Base-by-base conservation (phyloP, 92 coral and sea anemone genomes). In the Virgularia gustaviana region DNA sequence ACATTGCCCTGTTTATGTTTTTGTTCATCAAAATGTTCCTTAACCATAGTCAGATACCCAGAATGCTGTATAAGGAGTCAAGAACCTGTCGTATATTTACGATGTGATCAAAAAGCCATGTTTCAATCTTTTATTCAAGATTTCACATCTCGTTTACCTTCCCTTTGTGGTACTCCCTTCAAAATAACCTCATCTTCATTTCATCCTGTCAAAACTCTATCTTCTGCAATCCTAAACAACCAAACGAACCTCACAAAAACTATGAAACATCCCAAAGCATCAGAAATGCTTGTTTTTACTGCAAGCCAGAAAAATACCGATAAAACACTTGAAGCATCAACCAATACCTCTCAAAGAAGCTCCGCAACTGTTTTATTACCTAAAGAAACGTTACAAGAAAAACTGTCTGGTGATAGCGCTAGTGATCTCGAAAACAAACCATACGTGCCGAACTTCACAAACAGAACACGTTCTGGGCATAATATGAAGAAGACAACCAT, bases 61-160 rank as follows among this genome's bases (percentile, higher is more conserved):
- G 90, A 79, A 8, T 79, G 88, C 60, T 92, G 98, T 36, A 85
- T 92, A 25, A 90, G 89, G 31, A 85, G 88, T 64, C 80, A 82
- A 38, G 84, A 83, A 36, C 90, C 90, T 9, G 60, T 76, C 28
- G 71, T 85, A 53, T 86, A 79, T 4, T 71, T 86, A 22, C 96
- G 98, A 27, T 92, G 98, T 76, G 94, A 92, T 77, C 96, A 92
- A 27, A 89, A 72, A 54, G 78, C 81, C 39, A 89, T 89, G 62
- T 92, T 89, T 81, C 68, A 49, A 27, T 76, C 85, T 3, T 92
- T 92, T 45, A 49, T 92, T 0, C 78, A 84, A 64, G 96, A 92
- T 34, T 43, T 92, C 20, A 81, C 77, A 6, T 54, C 44, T 39
- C 96, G 98, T 65, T 77, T 90, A 82, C 90, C 92, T 10, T 37